Evolutionary conservation across 53 echinoderm and acorn worm genomes (phyloP).

Genomic region (Apostichopus leukothele): DNA sequence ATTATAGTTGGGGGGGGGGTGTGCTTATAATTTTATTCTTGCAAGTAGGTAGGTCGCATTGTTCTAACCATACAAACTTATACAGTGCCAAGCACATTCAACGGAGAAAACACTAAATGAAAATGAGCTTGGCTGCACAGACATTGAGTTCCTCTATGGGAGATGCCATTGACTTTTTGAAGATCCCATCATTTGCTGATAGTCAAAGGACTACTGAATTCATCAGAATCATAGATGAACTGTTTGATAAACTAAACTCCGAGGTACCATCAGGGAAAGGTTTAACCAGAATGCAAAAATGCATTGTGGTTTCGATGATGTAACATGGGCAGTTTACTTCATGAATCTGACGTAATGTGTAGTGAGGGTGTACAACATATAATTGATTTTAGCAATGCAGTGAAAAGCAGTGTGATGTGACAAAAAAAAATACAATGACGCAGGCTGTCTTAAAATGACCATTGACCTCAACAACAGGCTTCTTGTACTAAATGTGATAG

Average conservation of each 20-base stretch:
- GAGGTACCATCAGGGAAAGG: background rate
- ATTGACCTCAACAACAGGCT: no score
- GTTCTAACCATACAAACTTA: slow-evolving; percentile 56
- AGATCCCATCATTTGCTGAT: slow-evolving; percentile 33
- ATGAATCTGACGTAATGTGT: background rate
- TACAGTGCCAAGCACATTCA: slow-evolving; percentile 50
- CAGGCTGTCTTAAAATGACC: no score
- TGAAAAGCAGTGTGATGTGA: no score
- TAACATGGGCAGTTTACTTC: no score
- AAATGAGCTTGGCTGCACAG: slow-evolving; percentile 37
- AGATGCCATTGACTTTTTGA: slow-evolving; percentile 56
- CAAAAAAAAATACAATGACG: no score
- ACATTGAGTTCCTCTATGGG: slow-evolving; percentile 49
- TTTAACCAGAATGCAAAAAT: background rate
- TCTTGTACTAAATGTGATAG: no score
- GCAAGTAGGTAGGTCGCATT: slow-evolving; percentile 28
- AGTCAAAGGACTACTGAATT: slow-evolving; percentile 57
- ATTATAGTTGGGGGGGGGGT: no score
- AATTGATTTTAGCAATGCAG: no score
- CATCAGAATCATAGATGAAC: slow-evolving; percentile 35
- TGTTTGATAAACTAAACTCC: slow-evolving; percentile 12
- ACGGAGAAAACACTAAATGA: slow-evolving; percentile 49
- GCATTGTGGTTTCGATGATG: no score
- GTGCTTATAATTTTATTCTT: no score
- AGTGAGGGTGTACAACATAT: no score